A percentile compares a stretch with the other conserved stretches of the same genome.
Conservation (phyloP, 1,140 invertebrate genomes). For the Bicyclus anynana region DNA sequence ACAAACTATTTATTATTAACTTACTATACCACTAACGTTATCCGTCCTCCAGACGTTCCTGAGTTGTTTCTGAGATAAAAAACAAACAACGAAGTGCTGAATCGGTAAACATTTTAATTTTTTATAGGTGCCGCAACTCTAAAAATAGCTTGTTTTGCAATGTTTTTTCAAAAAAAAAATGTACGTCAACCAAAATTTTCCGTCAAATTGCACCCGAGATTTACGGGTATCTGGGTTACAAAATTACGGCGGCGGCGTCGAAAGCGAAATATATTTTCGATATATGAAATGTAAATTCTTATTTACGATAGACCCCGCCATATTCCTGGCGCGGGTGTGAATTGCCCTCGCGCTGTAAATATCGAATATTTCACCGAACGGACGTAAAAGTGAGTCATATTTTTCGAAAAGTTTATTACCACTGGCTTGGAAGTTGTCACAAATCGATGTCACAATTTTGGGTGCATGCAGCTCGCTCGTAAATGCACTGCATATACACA, state of each 20-base stretch:
- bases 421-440: background rate
- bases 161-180: background rate
- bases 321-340: conserved; percentile 44
- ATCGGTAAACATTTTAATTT: too few species aligned
- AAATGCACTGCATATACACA: too few species aligned
- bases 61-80: too few species aligned
- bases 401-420: conserved; percentile 22
- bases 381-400: conserved; percentile 40
- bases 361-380: conserved; percentile 38
- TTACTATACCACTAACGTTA: too few species aligned
- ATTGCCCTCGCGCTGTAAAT: conserved; percentile 44
- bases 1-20: too few species aligned
- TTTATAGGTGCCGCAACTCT: too few species aligned
- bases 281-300: conserved; percentile 45
- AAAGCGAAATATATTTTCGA: conserved; percentile 35
- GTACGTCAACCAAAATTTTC: background rate
- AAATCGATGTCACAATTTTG: too few species aligned
- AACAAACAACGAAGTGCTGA: too few species aligned
- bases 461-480: too few species aligned
- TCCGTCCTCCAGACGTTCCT: too few species aligned
- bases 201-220: conserved; percentile 13
- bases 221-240: conserved; percentile 20
- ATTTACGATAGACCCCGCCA: conserved; percentile 40
- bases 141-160: background rate
- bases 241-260: conserved; percentile 26